Conservation (phyloP, 2,797 vertebrate species). For the Neomorphus geoffroyi region DNA sequence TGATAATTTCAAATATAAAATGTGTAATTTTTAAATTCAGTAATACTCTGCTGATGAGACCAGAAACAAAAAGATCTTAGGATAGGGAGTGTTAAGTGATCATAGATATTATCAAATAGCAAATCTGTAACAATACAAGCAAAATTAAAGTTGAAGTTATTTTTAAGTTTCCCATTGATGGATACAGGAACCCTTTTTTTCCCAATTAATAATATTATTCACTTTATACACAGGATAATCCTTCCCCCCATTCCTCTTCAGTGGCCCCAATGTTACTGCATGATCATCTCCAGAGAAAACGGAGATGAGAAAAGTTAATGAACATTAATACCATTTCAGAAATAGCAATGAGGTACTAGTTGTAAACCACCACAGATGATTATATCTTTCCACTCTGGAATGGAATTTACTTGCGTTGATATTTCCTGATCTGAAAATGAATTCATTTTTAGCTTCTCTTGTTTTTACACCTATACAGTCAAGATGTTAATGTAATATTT, state of each 20-base stretch:
- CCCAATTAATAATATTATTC: neutral
- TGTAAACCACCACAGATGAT: neutral
- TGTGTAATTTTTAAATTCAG: neutral
- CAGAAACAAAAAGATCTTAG: neutral
- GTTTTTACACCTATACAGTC: neutral
- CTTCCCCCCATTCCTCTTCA: neutral
- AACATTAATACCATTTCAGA: conserved; percentile 12
- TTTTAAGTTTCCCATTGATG: neutral
- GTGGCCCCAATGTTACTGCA: neutral
- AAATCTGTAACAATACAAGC: neutral
- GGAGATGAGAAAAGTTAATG: conserved; percentile 17
- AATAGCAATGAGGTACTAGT: neutral
- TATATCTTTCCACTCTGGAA: neutral
- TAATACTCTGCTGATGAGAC: neutral
- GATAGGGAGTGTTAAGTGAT: neutral
- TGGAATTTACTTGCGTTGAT: neutral
- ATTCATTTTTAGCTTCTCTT: neutral
- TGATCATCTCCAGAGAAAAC: neutral
- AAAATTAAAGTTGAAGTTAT: neutral
- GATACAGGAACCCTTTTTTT: neutral
- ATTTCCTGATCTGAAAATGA: conserved; percentile 17
- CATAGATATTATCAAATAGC: neutral
- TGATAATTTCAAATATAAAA: neutral
- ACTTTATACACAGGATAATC: neutral
- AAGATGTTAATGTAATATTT: conserved; percentile 11